Base-by-base conservation (phyloP, 2,113 vertebrate species). In the Mohoua ochrocephala region DNA sequence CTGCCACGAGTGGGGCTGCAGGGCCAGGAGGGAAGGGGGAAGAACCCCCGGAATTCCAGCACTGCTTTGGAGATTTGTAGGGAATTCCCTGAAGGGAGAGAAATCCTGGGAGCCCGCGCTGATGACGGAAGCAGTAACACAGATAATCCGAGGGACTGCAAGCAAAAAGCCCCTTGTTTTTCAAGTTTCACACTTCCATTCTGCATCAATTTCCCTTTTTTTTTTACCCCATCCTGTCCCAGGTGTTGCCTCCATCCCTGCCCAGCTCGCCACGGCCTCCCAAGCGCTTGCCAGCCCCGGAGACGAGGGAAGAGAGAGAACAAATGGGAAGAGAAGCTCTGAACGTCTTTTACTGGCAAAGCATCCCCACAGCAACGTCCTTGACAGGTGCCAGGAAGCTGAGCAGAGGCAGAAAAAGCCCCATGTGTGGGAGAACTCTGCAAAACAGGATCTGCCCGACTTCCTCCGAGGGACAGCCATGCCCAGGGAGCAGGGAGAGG, bases 371-470 rank as follows among this genome's bases (percentile, higher is more conserved):
- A 71, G 57, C 53, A 5, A 3, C 3, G 7, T 5, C 89, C 89
- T 15, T 19, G 69, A 44, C 84, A 90, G 85, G 90, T 82, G 84
- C 77, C 94, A 91, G 92, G 94, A 94, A 84, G 77, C 4, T 0
- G n/a, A 18, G 76, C 65, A 30, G 80, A 59, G 76, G 76, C 89
- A 61, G 81, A 60, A 81, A 49, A 39, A 67, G 39, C 77, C 39
- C 69, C 42, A 0, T 10, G 80, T 7, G 71, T 91, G 92, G 84
- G 92, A 93, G 87, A 87, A 5, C 33, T 61, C 83, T 21, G 71
- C 80, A 45, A 11, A 86, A 74, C 87, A 87, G 87, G 84, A 77
- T 87, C 95, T 89, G 68, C 84, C 83, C 35, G 27, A 7, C 49
- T 82, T 76, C 65, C 85, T 76, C 75, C 11, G n/a, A 6, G 0